Conservation (phyloP, 2,888 invertebrate species). For the Drosophila barbarae region DNA sequence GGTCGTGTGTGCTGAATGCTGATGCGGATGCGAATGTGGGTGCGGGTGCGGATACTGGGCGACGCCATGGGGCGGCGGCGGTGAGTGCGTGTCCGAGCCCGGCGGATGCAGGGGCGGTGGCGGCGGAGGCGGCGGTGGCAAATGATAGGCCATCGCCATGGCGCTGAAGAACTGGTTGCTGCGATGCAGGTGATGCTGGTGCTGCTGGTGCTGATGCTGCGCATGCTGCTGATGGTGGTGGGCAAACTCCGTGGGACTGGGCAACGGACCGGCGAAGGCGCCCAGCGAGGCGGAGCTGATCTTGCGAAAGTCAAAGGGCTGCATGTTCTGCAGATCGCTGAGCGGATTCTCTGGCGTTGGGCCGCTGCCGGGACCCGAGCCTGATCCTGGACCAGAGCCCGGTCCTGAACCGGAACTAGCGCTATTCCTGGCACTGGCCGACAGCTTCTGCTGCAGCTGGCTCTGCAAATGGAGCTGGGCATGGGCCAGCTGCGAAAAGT, state of each 20-base stretch:
- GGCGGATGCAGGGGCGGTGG: conserved; percentile 74
- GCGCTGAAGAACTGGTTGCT: conserved; percentile 83
- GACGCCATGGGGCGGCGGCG: conserved; percentile 9
- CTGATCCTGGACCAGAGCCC: neutral
- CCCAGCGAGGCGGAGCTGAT: conserved; percentile 81
- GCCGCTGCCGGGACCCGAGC: conserved; percentile 38
- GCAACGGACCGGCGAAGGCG: conserved; percentile 78
- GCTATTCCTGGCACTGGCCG: conserved; percentile 63
- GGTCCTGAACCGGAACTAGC: conserved; percentile 5
- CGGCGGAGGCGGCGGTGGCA: conserved; percentile 84
- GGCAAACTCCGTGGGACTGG: conserved; percentile 77
- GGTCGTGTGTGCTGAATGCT: conserved; percentile 38
- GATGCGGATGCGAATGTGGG: conserved; percentile 23
- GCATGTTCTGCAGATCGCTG: conserved; percentile 95
- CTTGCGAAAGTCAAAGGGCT: conserved; percentile 95
- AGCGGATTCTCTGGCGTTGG: conserved; percentile 81
- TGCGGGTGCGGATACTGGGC: conserved; percentile 25
- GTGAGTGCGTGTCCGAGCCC: conserved; percentile 73
- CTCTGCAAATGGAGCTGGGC: conserved; percentile 79
- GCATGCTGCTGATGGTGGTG: conserved; percentile 58
- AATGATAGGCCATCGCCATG: conserved; percentile 83
- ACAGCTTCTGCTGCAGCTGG: conserved; percentile 79
- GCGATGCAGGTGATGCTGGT: conserved; percentile 73
- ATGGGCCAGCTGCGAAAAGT: conserved; percentile 77
- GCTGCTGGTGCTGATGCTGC: conserved; percentile 71